Conservation (phyloP, 2,113 vertebrate genomes). For the Oncorhynchus masou region DNA sequence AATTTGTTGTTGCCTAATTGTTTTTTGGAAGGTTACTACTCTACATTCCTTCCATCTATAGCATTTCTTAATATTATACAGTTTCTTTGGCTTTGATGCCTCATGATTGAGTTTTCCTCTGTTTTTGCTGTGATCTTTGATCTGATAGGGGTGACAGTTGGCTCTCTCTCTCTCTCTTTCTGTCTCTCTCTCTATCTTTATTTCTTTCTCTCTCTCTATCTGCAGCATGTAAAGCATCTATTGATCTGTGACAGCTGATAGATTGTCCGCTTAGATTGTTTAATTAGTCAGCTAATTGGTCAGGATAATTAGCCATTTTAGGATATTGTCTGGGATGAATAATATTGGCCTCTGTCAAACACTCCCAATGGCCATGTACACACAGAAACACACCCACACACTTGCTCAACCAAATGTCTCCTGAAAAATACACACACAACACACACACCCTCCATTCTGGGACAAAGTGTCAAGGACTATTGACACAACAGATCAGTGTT, state of each 20-base stretch:
- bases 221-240: slow-evolving; percentile 39
- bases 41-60: too few relatives aligned
- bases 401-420: not conserved
- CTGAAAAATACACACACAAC: not conserved
- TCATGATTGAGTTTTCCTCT: too few relatives aligned
- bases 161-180: too few relatives aligned
- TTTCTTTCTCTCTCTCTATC: slow-evolving; percentile 16
- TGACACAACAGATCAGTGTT: not conserved
- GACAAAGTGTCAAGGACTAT: not conserved
- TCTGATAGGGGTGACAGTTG: too few relatives aligned
- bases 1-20: too few relatives aligned
- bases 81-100: too few relatives aligned
- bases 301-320: slow-evolving; percentile 79
- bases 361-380: slow-evolving; percentile 42
- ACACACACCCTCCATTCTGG: not conserved
- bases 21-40: too few relatives aligned
- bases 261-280: slow-evolving; percentile 73
- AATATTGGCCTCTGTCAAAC: slow-evolving; percentile 67
- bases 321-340: slow-evolving; percentile 74
- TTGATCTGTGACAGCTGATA: slow-evolving; percentile 67
- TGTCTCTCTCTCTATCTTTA: not conserved
- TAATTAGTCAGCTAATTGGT: slow-evolving; percentile 75
- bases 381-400: not conserved
- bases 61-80: too few relatives aligned
- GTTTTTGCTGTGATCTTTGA: too few relatives aligned